Percentiles rank a stretch among this genome's conserved stretches.
phyloP scores from a whole-genome alignment of 92 coral and sea anemone species.

The Micromussa lordhowensis region DNA sequence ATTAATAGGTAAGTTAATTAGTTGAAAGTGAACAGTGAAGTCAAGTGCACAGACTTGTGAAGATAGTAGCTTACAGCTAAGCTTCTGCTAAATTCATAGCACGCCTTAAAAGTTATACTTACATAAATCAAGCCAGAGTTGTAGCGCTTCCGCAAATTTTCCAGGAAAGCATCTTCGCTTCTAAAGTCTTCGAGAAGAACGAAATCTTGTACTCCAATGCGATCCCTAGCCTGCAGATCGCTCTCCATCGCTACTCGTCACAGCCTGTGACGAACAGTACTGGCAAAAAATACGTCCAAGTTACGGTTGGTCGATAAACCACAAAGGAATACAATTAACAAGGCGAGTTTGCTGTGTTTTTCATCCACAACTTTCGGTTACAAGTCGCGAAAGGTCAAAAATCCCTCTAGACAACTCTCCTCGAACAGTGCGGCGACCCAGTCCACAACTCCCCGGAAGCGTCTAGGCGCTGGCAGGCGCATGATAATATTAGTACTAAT shows the following conservation, averaged over 20 bases:
- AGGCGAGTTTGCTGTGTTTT: not conserved
- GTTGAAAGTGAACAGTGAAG: conserved; percentile 4
- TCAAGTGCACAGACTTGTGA: not conserved
- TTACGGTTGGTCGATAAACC: conserved; percentile 13
- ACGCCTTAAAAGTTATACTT: conserved; percentile 62
- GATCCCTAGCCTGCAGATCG: conserved; percentile 92
- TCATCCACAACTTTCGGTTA: not conserved
- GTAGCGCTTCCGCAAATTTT: conserved; percentile 93
- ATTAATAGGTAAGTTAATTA: not conserved
- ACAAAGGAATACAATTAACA: conserved; percentile 3
- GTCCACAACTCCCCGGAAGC: not conserved
- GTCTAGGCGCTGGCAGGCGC: not conserved
- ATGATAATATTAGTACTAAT: not conserved
- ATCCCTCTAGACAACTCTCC: not conserved
- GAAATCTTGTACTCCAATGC: conserved; percentile 96
- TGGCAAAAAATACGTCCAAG: not conserved
- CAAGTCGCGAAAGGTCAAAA: conserved; percentile 8
- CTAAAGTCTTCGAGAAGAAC: conserved; percentile 94
- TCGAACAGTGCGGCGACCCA: not conserved
- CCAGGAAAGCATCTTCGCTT: conserved; percentile 93
- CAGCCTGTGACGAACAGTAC: not conserved
- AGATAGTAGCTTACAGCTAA: not conserved
- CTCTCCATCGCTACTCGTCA: conserved; percentile 79
- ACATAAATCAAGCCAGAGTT: conserved; percentile 93
- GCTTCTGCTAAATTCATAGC: too few relatives aligned